These are phyloP conservation scores for Cairina moschata DNA, from an alignment of 2,113 vertebrate species.

Conservation along the genomic window DNA sequence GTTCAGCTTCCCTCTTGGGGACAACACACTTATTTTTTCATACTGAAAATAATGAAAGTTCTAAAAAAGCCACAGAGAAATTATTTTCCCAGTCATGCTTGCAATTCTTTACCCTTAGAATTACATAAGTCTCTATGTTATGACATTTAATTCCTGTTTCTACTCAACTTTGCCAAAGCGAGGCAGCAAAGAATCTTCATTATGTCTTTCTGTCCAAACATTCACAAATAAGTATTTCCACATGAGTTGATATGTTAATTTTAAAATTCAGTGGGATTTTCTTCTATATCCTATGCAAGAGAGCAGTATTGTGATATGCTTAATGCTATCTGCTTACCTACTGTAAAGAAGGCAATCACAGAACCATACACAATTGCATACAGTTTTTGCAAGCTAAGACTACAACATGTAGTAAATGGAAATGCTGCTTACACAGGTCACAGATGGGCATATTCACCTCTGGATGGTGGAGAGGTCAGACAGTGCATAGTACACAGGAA, in stretches of 20 bases:
- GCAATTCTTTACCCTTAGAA: conserved; percentile 63
- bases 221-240: conserved; percentile 40
- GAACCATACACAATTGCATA: not conserved
- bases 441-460: not conserved
- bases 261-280: conserved; percentile 16
- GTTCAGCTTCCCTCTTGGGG: conserved; percentile 54
- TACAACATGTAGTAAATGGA: not conserved
- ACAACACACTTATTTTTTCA: conserved; percentile 40
- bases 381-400: not conserved
- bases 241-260: conserved; percentile 23
- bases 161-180: conserved; percentile 54
- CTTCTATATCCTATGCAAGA: not conserved
- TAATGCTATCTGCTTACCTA: not conserved
- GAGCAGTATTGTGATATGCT: not conserved
- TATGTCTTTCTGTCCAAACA: conserved; percentile 24
- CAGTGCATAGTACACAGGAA: not conserved
- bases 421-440: not conserved
- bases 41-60: conserved; percentile 64
- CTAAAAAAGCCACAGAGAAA: conserved; percentile 50
- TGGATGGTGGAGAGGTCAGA: not conserved
- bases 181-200: conserved; percentile 49
- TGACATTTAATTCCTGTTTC: conserved; percentile 72
- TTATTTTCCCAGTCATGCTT: conserved; percentile 71
- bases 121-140: conserved; percentile 65
- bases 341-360: not conserved